Evolutionary conservation across 2,888 invertebrate species (phyloP).

Genomic region (Odontocerum albicorne): DNA sequence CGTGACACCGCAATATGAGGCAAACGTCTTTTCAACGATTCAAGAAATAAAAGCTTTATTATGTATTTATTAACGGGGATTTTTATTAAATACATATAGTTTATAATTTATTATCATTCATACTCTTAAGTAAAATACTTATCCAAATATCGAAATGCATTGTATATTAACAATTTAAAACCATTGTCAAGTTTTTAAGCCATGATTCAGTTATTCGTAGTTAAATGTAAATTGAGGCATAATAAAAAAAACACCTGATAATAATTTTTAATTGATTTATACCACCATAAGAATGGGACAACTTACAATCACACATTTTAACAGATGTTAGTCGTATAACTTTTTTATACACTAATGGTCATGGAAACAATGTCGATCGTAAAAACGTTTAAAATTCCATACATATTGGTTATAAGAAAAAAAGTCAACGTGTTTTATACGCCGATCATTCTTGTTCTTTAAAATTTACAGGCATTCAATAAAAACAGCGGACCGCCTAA

Average conservation of each 20-base stretch:
- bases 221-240: too few relatives aligned
- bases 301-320: slow-evolving; percentile 2
- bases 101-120: too few relatives aligned
- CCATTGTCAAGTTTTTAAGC: too few relatives aligned
- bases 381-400: slow-evolving; percentile 16
- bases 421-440: slow-evolving; percentile 18
- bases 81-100: too few relatives aligned
- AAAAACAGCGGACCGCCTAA: slow-evolving; percentile 9
- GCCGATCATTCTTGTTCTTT: slow-evolving; percentile 14
- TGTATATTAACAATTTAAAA: too few relatives aligned
- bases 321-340: slow-evolving; percentile 2
- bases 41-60: too few relatives aligned
- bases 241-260: slow-evolving; percentile 6
- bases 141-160: too few relatives aligned
- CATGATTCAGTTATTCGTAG: too few relatives aligned
- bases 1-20: too few relatives aligned
- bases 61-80: too few relatives aligned
- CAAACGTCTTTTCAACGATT: too few relatives aligned
- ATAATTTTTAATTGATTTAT: slow-evolving; percentile 1
- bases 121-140: too few relatives aligned
- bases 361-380: slow-evolving; percentile 19
- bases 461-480: slow-evolving; percentile 22
- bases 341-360: slow-evolving; percentile 7
- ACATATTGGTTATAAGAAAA: slow-evolving; percentile 9
- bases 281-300: background rate